Conservation (phyloP, 2,113 vertebrate genomes). For the Sander vitreus region DNA sequence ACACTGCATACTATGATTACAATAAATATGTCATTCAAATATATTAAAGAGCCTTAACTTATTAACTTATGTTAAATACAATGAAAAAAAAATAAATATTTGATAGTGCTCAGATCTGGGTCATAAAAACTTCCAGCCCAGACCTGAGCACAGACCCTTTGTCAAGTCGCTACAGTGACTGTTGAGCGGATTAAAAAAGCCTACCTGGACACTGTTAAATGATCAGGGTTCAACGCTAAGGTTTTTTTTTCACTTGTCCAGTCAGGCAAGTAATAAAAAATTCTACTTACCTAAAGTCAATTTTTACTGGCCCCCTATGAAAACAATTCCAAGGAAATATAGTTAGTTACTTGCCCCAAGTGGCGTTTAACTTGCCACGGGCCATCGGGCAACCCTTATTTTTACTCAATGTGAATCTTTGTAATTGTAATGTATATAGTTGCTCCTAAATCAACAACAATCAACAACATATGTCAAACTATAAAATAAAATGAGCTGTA, state of each 20-base stretch:
- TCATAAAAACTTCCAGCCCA: background rate
- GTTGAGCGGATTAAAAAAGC: background rate
- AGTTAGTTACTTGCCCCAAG: no score
- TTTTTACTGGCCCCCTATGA: no score
- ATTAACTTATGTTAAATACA: constrained; percentile 56
- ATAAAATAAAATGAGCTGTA: background rate
- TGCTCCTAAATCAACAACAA: background rate
- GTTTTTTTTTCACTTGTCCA: no score
- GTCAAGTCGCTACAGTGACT: background rate
- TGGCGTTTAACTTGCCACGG: no score
- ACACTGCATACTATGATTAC: constrained; percentile 4
- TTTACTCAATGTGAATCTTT: background rate
- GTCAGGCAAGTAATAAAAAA: no score
- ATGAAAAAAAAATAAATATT: constrained; percentile 45
- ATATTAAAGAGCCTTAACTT: constrained; percentile 20
- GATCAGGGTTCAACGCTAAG: no score
- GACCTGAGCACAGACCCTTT: background rate
- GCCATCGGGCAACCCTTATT: no score
- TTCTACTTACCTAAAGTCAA: no score
- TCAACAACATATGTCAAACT: background rate
- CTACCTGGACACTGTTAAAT: background rate
- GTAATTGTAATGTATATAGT: background rate
- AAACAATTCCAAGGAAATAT: no score
- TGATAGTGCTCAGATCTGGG: background rate
- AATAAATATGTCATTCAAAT: constrained; percentile 54